Conservation (phyloP, 2,113 vertebrate species). For the Corynorhinus townsendii region DNA sequence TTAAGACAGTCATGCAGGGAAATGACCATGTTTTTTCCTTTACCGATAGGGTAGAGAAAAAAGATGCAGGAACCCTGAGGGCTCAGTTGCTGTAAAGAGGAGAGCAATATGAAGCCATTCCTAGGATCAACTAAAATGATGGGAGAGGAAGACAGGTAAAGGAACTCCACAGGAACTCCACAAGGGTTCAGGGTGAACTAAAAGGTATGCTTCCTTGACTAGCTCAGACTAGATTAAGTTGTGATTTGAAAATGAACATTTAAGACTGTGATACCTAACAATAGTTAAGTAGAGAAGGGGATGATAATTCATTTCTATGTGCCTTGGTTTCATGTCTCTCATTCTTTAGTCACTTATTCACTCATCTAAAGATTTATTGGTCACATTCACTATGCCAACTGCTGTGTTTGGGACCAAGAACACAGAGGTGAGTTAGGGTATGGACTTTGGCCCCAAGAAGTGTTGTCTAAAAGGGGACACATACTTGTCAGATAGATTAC, state of each 20-base stretch:
- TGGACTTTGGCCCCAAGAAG: background rate
- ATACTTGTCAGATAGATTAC: background rate
- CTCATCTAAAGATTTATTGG: background rate
- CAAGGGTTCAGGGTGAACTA: background rate
- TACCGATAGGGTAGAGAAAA: background rate
- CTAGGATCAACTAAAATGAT: background rate
- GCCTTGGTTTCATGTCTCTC: background rate
- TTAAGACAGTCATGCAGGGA: slow-evolving; percentile 1
- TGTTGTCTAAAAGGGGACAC: background rate
- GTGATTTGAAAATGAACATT: background rate
- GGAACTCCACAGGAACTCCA: background rate
- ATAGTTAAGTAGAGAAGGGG: background rate
- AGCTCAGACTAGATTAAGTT: background rate
- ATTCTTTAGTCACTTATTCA: background rate
- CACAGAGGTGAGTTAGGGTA: background rate
- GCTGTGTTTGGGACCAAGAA: background rate
- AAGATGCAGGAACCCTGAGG: background rate
- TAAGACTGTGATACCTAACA: background rate
- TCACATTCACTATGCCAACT: background rate
- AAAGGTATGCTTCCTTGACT: background rate
- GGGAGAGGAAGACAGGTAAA: background rate
- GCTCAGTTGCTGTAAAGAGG: background rate
- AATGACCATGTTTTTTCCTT: background rate
- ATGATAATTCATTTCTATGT: background rate
- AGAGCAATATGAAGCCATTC: background rate